A percentile compares a stretch with the other conserved stretches of the same genome.
Evolutionary conservation across 2,888 invertebrate genomes (phyloP).

Genomic region (Agriopis aurantiaria): DNA sequence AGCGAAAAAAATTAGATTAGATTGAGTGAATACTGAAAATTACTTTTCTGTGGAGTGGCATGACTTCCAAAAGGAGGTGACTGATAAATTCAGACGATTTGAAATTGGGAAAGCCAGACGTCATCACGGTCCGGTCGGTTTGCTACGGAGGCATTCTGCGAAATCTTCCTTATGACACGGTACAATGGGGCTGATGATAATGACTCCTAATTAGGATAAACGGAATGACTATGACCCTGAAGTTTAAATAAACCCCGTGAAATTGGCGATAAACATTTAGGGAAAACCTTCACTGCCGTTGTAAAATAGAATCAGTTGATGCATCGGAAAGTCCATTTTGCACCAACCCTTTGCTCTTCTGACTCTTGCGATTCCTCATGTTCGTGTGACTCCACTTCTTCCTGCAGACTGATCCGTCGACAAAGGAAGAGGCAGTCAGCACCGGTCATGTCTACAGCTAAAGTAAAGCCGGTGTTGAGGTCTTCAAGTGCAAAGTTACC

Average conservation of each 20-base stretch:
- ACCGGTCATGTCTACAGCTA: slow-evolving; percentile 32
- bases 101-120: background rate
- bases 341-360: slow-evolving; percentile 70
- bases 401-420: slow-evolving; percentile 50
- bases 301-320: slow-evolving; percentile 53
- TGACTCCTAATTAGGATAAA: slow-evolving; percentile 12
- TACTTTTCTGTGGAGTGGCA: too few relatives aligned
- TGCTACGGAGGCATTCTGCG: background rate
- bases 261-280: slow-evolving; percentile 38
- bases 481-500: slow-evolving; percentile 45
- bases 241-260: background rate
- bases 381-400: slow-evolving; percentile 46
- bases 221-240: background rate
- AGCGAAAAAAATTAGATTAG: too few relatives aligned
- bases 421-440: slow-evolving; percentile 51
- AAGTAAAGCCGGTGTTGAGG: slow-evolving; percentile 45
- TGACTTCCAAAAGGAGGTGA: background rate
- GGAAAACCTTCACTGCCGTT: slow-evolving; percentile 19
- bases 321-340: slow-evolving; percentile 71
- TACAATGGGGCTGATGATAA: background rate
- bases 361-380: slow-evolving; percentile 42
- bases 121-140: background rate
- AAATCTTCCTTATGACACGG: background rate
- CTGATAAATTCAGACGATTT: background rate
- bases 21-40: too few relatives aligned